These are phyloP conservation scores for Calyptommatus sinebrachiatus DNA, from an alignment of 2,113 vertebrate genomes.

Conservation along the genomic window DNA sequence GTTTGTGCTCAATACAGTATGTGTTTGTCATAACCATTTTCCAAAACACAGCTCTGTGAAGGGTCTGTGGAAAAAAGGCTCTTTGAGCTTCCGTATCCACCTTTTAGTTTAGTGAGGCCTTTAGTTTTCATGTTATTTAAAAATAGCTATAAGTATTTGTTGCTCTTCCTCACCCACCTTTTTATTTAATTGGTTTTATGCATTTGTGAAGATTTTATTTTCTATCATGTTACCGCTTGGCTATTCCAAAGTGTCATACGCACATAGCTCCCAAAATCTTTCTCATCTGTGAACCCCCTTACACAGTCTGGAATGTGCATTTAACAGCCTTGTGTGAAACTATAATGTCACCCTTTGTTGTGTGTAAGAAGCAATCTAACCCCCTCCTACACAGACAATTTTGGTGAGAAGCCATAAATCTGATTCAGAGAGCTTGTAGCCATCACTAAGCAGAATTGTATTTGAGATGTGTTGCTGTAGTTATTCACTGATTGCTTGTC, in stretches of 20 bases:
- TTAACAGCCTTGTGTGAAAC: background rate
- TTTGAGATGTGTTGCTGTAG: background rate
- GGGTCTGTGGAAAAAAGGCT: background rate
- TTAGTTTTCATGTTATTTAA: constrained; percentile 27
- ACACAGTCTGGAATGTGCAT: background rate
- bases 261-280: background rate
- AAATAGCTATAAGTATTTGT: background rate
- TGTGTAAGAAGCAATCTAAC: background rate
- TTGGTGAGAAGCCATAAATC: background rate
- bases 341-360: too few relatives aligned
- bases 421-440: background rate
- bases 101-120: background rate
- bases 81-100: background rate
- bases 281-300: background rate
- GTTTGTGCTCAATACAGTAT: background rate
- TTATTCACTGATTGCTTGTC: background rate
- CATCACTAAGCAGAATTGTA: background rate
- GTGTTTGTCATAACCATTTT: background rate
- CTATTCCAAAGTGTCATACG: background rate
- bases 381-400: background rate
- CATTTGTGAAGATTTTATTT: background rate
- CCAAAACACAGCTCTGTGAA: background rate
- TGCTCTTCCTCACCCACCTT: background rate
- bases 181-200: background rate
- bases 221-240: background rate